Conservation (phyloP, 2,888 invertebrate species). For the Pammene fasciana region DNA sequence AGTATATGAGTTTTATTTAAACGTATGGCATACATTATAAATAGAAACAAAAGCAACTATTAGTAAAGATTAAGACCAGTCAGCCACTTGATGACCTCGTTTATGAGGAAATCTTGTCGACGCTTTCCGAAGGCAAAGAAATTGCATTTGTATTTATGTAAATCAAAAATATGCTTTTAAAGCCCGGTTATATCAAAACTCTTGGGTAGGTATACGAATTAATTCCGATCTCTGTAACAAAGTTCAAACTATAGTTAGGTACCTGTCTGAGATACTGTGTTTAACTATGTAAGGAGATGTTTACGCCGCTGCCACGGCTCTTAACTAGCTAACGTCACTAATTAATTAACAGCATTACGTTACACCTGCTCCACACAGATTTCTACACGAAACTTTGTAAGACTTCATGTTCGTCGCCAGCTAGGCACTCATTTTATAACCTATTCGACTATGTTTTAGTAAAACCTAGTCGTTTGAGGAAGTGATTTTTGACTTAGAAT, state of each 20-base stretch:
- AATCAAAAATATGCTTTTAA: too few species aligned
- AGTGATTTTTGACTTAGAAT: too few species aligned
- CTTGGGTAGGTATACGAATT: too few species aligned
- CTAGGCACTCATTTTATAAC: not conserved
- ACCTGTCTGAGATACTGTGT: not conserved
- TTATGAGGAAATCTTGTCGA: too few species aligned
- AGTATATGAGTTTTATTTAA: too few species aligned
- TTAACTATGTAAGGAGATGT: not conserved
- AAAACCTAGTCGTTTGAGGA: not conserved
- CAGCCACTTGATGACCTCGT: too few species aligned
- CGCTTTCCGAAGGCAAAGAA: too few species aligned
- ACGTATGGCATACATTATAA: too few species aligned
- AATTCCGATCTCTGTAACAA: not conserved
- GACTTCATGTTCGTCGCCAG: not conserved
- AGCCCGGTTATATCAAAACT: too few species aligned
- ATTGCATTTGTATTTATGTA: too few species aligned
- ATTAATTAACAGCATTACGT: constrained; percentile 14
- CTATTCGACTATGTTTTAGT: not conserved
- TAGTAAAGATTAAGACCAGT: too few species aligned
- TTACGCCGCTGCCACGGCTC: constrained; percentile 1
- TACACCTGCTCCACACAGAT: not conserved
- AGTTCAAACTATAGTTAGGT: not conserved
- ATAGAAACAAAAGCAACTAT: too few species aligned
- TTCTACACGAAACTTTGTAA: constrained; percentile 1
- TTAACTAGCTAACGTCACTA: constrained; percentile 21